Conservation (phyloP, 2,888 invertebrate genomes). For the Drosophila aldrichi region DNA sequence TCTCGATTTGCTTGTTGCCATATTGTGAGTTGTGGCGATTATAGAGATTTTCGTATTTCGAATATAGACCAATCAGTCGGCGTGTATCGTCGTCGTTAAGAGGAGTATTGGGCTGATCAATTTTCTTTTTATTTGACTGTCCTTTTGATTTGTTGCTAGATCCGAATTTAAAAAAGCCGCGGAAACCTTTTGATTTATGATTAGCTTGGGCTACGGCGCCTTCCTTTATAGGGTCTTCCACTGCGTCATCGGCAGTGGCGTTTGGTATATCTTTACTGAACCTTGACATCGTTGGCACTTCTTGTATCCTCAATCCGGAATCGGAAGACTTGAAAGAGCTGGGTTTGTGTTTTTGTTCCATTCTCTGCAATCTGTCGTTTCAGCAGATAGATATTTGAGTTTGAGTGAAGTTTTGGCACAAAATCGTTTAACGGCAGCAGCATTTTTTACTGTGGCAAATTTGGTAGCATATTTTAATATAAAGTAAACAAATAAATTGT, state of each 20-base stretch:
- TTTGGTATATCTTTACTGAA: background rate
- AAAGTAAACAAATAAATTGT: background rate
- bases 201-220: background rate
- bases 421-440: slow-evolving; percentile 47
- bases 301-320: slow-evolving; percentile 28
- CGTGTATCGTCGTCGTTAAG: slow-evolving; percentile 37
- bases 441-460: slow-evolving; percentile 58
- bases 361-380: slow-evolving; percentile 54
- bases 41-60: slow-evolving; percentile 49
- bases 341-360: slow-evolving; percentile 55
- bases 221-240: background rate
- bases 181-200: slow-evolving; percentile 12
- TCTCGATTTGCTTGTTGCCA: slow-evolving; percentile 41
- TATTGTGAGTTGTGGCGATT: slow-evolving; percentile 46
- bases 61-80: slow-evolving; percentile 47
- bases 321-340: slow-evolving; percentile 56
- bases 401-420: slow-evolving; percentile 14
- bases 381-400: slow-evolving; percentile 33
- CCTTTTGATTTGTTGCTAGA: slow-evolving; percentile 5
- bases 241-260: no score
- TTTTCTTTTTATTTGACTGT: background rate
- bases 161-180: slow-evolving; percentile 24
- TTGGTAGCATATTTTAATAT: slow-evolving; percentile 51
- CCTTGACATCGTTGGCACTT: background rate
- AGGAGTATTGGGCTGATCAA: background rate